These are phyloP conservation scores for Tinea semifulvella DNA, from an alignment of 2,888 invertebrate genomes.

Conservation along the genomic window DNA sequence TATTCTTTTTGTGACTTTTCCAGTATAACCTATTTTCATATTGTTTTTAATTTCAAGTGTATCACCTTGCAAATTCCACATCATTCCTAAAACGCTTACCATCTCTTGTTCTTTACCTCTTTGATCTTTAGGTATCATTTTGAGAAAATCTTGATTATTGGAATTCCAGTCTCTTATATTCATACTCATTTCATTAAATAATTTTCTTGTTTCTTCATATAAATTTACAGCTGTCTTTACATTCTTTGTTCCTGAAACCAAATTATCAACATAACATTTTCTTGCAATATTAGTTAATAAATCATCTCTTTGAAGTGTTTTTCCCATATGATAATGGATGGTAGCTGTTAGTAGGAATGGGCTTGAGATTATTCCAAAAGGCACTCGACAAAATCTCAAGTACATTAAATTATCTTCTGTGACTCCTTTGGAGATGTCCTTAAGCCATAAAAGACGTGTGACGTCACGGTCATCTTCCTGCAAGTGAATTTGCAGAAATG, in stretches of 20 bases:
- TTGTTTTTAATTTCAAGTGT: slow-evolving; percentile 14
- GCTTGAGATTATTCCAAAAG: slow-evolving; percentile 20
- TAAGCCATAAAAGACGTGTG: slow-evolving; percentile 22
- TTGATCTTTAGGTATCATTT: slow-evolving; percentile 12
- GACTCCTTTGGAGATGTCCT: not conserved
- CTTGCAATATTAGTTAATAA: slow-evolving; percentile 11
- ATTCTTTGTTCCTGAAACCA: not conserved
- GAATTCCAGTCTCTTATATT: slow-evolving; percentile 17
- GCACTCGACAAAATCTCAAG: slow-evolving; percentile 19
- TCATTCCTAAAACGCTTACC: slow-evolving; percentile 16
- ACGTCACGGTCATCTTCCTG: slow-evolving; percentile 21
- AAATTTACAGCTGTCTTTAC: not conserved
- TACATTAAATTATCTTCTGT: slow-evolving; percentile 11
- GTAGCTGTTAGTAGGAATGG: slow-evolving; percentile 21
- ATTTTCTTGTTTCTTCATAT: not conserved
- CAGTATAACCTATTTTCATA: not conserved
- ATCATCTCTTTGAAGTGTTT: not conserved
- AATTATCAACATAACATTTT: slow-evolving; percentile 17
- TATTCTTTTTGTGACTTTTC: slow-evolving; percentile 11
- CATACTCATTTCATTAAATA: slow-evolving; percentile 3
- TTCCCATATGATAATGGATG: slow-evolving; percentile 16
- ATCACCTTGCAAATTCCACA: slow-evolving; percentile 14
- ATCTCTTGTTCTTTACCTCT: not conserved
- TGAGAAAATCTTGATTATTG: slow-evolving; percentile 15
- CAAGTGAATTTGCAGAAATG: slow-evolving; percentile 23